phyloP scores from a whole-genome alignment of 2,888 invertebrate species.

The Aphrophora alni region DNA sequence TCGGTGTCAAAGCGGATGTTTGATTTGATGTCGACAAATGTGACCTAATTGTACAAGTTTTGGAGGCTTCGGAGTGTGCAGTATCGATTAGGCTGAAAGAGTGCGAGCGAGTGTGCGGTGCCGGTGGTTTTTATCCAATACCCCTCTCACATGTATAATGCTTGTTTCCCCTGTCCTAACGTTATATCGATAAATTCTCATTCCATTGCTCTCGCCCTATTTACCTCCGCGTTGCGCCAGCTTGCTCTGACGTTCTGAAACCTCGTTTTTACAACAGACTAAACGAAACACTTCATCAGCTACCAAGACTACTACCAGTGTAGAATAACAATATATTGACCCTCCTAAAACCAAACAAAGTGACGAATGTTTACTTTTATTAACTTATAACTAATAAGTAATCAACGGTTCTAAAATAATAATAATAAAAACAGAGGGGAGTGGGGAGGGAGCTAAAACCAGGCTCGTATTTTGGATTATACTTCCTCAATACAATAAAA shows the following conservation, averaged over 20 bases:
- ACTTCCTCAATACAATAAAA: too few species aligned
- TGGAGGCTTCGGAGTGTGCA: not conserved
- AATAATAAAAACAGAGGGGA: too few species aligned
- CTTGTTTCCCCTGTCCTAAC: slow-evolving; percentile 24
- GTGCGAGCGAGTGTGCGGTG: not conserved
- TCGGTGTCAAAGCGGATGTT: not conserved
- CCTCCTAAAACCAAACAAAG: too few species aligned
- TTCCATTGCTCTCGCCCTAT: slow-evolving; percentile 43
- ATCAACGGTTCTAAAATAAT: too few species aligned
- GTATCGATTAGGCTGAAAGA: not conserved
- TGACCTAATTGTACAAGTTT: slow-evolving; percentile 4
- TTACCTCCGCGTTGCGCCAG: slow-evolving; percentile 45
- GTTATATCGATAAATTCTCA: slow-evolving; percentile 50
- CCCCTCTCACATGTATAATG: slow-evolving; percentile 7
- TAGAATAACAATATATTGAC: too few species aligned
- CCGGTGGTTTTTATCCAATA: slow-evolving; percentile 6
- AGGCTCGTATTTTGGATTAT: too few species aligned
- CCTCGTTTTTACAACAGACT: not conserved
- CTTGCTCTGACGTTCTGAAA: slow-evolving; percentile 5
- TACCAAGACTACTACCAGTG: not conserved
- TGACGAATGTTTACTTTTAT: too few species aligned
- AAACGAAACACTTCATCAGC: slow-evolving; percentile 1
- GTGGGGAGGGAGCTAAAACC: too few species aligned
- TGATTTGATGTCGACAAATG: not conserved
- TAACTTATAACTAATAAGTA: too few species aligned